A percentile compares a stretch with the other conserved stretches of the same genome.
Conservation (phyloP, 2,113 vertebrate genomes). For the Lichenostomus cassidix region DNA sequence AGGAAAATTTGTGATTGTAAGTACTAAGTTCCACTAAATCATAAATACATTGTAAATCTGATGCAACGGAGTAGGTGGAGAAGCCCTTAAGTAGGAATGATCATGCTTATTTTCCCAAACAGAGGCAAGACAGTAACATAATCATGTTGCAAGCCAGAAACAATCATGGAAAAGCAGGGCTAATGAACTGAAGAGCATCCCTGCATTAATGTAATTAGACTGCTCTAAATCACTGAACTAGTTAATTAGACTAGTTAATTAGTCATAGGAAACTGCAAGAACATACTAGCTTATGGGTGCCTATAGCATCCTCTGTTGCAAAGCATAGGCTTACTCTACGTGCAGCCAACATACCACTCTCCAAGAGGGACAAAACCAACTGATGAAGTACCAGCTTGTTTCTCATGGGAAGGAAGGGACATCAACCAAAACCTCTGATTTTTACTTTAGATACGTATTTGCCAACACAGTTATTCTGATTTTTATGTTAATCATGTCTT, state of each 20-base stretch:
- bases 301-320: neutral
- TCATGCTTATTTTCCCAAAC: neutral
- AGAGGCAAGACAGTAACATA: neutral
- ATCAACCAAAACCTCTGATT: slow-evolving; percentile 21
- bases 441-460: slow-evolving; percentile 10
- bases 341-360: slow-evolving; percentile 35
- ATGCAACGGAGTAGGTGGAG: neutral
- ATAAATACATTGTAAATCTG: neutral
- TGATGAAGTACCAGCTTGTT: neutral
- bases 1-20: neutral
- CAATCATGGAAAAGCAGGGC: neutral
- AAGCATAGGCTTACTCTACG: neutral
- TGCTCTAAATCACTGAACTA: neutral
- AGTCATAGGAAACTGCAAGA: neutral
- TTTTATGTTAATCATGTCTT: slow-evolving; percentile 24
- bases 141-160: neutral
- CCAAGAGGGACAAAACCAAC: slow-evolving; percentile 32
- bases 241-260: neutral
- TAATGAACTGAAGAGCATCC: neutral
- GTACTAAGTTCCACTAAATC: neutral
- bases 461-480: neutral
- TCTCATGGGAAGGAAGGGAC: slow-evolving; percentile 15
- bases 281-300: neutral
- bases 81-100: neutral
- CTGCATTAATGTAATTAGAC: neutral